These are phyloP conservation scores for Rhinoderma darwinii DNA, from an alignment of 2,113 vertebrate species.

Conservation along the genomic window DNA sequence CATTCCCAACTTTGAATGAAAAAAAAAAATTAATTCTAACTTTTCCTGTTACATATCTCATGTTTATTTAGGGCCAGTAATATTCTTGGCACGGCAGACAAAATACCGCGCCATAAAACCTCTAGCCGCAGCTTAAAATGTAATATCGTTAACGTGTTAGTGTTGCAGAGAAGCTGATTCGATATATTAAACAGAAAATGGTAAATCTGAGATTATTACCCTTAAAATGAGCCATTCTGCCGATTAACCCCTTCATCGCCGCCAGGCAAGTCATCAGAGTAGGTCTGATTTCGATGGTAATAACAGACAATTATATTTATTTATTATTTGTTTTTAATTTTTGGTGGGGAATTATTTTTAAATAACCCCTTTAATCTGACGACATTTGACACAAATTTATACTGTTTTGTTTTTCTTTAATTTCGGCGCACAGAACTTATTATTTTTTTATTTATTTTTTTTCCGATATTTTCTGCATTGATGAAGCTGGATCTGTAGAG, in stretches of 20 bases:
- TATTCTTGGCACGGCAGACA: constrained; percentile 46
- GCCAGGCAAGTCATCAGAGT: background rate
- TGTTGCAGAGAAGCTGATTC: constrained; percentile 47
- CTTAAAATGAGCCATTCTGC: background rate
- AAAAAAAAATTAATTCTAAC: constrained; percentile 38
- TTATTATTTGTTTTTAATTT: background rate
- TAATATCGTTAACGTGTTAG: constrained; percentile 54
- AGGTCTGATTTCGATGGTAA: background rate
- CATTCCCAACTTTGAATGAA: constrained; percentile 41
- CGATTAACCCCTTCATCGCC: constrained; percentile 9
- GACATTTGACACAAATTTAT: background rate
- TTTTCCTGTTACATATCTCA: constrained; percentile 54
- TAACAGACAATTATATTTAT: background rate
- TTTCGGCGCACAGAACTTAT: too few relatives aligned
- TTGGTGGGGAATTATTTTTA: background rate
- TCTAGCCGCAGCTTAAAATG: constrained; percentile 56
- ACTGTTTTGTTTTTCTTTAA: background rate
- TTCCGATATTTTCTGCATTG: too few relatives aligned
- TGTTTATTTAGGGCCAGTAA: constrained; percentile 59
- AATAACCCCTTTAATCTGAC: background rate
- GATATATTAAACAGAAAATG: constrained; percentile 55
- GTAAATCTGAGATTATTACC: constrained; percentile 50
- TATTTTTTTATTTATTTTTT: too few relatives aligned
- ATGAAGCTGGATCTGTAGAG: too few relatives aligned
- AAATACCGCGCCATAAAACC: constrained; percentile 46